phyloP scores from a whole-genome alignment of 1,140 invertebrate genomes.

The Uloborus diversus region DNA sequence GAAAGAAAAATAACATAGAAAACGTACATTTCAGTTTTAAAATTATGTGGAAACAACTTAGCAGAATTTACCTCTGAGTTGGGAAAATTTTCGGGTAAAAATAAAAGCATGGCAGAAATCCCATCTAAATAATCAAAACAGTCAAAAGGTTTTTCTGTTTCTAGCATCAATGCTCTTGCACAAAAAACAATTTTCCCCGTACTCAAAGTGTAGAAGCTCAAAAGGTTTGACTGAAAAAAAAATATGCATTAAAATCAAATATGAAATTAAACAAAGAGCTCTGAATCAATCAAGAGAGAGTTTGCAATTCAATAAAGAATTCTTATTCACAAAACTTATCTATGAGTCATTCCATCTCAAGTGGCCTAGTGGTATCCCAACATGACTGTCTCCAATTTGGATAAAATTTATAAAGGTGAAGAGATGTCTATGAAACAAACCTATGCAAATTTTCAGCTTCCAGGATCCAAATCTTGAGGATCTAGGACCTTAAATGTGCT shows the following conservation, averaged over 20 bases:
- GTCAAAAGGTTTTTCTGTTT: neutral
- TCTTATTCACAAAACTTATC: neutral
- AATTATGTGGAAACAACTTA: too few relatives aligned
- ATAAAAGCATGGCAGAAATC: conserved; percentile 26
- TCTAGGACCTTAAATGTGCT: too few relatives aligned
- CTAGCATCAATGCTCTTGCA: neutral
- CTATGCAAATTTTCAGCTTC: too few relatives aligned
- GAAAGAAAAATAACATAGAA: too few relatives aligned
- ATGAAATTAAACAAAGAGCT: neutral
- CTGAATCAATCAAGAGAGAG: neutral
- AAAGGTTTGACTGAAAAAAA: neutral
- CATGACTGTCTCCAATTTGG: neutral
- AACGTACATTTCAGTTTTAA: too few relatives aligned
- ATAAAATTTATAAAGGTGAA: neutral
- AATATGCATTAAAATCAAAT: neutral
- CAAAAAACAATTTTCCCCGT: conserved; percentile 16
- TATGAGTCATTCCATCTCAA: neutral
- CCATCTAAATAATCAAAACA: conserved; percentile 2
- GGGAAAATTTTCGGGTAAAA: conserved; percentile 7
- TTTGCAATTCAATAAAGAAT: neutral
- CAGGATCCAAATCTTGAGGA: too few relatives aligned
- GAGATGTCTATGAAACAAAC: too few relatives aligned
- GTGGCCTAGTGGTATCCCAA: neutral
- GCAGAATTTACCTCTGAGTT: neutral
- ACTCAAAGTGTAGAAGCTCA: conserved; percentile 17